A percentile compares a stretch with the other conserved stretches of the same genome.
Conservation (phyloP, 2,113 vertebrate species). For the Oryzias melastigma region DNA sequence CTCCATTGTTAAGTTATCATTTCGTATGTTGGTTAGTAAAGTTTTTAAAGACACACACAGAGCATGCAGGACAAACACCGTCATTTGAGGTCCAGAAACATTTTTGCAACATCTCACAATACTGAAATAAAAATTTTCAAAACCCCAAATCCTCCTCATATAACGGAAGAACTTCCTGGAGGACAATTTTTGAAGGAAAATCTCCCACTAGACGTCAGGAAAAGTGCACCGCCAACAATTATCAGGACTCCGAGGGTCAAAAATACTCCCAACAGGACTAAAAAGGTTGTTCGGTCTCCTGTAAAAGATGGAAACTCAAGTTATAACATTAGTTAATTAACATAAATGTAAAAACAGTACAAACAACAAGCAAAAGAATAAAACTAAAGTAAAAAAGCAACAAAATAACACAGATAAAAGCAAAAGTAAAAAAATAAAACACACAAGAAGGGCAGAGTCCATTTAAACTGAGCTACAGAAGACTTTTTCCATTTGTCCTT, state of each 20-base stretch:
- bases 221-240: not conserved
- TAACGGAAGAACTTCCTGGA: conserved; percentile 1
- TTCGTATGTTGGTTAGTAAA: too few relatives aligned
- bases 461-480: too few relatives aligned
- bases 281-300: conserved; percentile 54
- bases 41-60: conserved; percentile 8
- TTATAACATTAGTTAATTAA: conserved; percentile 19
- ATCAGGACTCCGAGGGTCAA: conserved; percentile 21
- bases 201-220: conserved; percentile 19
- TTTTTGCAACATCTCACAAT: not conserved
- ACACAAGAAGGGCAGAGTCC: too few relatives aligned
- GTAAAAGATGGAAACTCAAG: conserved; percentile 43
- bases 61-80: conserved; percentile 6
- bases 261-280: conserved; percentile 33
- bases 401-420: too few relatives aligned
- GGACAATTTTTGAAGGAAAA: conserved; percentile 35
- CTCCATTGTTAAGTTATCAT: too few relatives aligned
- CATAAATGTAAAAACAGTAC: too few relatives aligned
- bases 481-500: too few relatives aligned
- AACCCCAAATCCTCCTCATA: conserved; percentile 37
- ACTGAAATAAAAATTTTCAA: not conserved
- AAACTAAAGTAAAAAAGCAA: too few relatives aligned
- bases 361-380: conserved; percentile 7
- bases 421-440: too few relatives aligned
- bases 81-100: not conserved